Percentiles rank a stretch among this genome's conserved stretches.
phyloP scores from a whole-genome alignment of 2,797 vertebrate species.

The Glossophaga mutica region DNA sequence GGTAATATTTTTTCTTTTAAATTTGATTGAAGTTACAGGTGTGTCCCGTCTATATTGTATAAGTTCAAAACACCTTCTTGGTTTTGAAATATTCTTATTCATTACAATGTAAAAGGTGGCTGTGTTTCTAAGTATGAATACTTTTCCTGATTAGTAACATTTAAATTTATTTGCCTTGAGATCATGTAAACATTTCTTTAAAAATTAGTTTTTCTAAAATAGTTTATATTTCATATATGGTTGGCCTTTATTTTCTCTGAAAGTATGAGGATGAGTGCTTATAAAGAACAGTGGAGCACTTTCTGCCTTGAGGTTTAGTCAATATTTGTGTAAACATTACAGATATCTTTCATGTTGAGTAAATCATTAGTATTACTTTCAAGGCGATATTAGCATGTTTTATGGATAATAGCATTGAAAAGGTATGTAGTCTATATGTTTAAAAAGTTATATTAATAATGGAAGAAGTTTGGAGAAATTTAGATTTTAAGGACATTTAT shows the following conservation, averaged over 20 bases:
- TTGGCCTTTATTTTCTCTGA: neutral
- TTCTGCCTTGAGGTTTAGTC: neutral
- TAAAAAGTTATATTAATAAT: neutral
- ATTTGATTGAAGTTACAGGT: constrained; percentile 11
- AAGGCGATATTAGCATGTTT: neutral
- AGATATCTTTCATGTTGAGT: neutral
- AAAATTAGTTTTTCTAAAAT: neutral
- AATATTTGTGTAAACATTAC: neutral
- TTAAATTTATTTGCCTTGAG: neutral
- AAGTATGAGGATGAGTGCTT: neutral
- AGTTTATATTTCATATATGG: neutral
- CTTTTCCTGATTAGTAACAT: neutral
- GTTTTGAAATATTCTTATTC: neutral
- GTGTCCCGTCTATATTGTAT: neutral
- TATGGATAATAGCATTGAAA: neutral
- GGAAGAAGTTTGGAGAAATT: neutral
- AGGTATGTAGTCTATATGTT: neutral
- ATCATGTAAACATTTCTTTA: neutral
- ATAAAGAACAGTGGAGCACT: neutral
- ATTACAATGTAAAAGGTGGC: neutral
- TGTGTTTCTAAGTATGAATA: neutral
- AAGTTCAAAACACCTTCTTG: neutral
- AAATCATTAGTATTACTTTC: neutral
- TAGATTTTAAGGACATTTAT: constrained; percentile 9
- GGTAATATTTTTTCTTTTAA: neutral